Conservation (phyloP, 2,797 vertebrate species). For the Mastacembelus armatus region DNA sequence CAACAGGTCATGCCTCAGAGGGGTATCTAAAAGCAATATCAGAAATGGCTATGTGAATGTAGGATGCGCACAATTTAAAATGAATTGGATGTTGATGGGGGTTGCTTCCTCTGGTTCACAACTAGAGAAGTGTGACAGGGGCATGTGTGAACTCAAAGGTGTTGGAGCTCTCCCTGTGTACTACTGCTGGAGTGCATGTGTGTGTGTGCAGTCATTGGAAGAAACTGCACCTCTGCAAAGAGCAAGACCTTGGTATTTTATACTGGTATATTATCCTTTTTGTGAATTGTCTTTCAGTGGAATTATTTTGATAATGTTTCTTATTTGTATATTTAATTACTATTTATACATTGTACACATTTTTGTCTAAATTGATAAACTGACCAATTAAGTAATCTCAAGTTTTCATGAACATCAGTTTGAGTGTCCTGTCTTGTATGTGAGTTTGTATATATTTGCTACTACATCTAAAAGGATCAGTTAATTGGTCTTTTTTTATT, state of each 20-base stretch:
- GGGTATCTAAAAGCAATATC: slow-evolving; percentile 69
- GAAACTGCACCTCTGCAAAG: slow-evolving; percentile 2
- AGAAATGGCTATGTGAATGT: slow-evolving; percentile 59
- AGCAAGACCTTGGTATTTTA: not conserved
- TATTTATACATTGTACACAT: too few relatives aligned
- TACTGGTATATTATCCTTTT: not conserved
- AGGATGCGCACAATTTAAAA: slow-evolving; percentile 67
- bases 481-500: not conserved
- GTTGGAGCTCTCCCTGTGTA: slow-evolving; percentile 7
- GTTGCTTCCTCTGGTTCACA: slow-evolving; percentile 46
- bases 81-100: slow-evolving; percentile 60
- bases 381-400: too few relatives aligned
- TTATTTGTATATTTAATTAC: not conserved
- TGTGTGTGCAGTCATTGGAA: not conserved
- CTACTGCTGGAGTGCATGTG: too few relatives aligned
- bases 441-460: not conserved
- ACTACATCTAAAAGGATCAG: not conserved
- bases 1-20: slow-evolving; percentile 74
- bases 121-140: not conserved
- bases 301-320: not conserved
- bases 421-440: not conserved
- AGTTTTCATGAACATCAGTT: not conserved
- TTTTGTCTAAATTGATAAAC: too few relatives aligned
- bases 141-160: slow-evolving; percentile 7
- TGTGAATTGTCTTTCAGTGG: not conserved